These are phyloP conservation scores for Brachyalestes nurse DNA, from an alignment of 2,797 vertebrate species.

Conservation along the genomic window DNA sequence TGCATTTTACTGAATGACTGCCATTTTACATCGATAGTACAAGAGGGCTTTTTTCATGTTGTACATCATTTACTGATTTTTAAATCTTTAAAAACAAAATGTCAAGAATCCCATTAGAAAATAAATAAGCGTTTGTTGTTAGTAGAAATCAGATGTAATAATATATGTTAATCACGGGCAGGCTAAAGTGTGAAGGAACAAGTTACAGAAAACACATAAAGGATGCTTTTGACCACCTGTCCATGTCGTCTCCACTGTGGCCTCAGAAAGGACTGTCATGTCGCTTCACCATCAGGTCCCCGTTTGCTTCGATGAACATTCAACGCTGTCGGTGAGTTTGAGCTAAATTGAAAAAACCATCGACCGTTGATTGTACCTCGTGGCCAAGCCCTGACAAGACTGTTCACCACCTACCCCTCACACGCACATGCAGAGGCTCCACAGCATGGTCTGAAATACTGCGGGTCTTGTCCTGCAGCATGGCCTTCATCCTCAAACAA, in stretches of 20 bases:
- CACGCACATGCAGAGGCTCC: conserved; percentile 8
- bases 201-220: conserved; percentile 6
- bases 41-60: neutral
- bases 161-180: neutral
- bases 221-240: conserved; percentile 21
- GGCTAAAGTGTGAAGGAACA: conserved; percentile 11
- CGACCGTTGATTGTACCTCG: conserved; percentile 99
- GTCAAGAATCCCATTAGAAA: neutral
- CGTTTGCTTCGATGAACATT: conserved; percentile 92
- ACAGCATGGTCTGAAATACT: conserved; percentile 14
- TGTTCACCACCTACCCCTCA: conserved; percentile 64
- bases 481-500: conserved; percentile 29
- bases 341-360: conserved; percentile 95
- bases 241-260: conserved; percentile 57
- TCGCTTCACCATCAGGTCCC: conserved; percentile 68
- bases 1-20: conserved; percentile 18
- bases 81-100: neutral
- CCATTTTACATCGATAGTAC: neutral
- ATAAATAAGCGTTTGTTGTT: no score
- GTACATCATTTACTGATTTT: neutral
- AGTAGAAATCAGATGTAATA: neutral
- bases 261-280: conserved; percentile 66
- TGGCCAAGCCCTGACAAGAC: conserved; percentile 81
- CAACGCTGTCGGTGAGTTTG: conserved; percentile 99
- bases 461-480: neutral